phyloP scores from a whole-genome alignment of 2,797 vertebrate genomes.

The Malacoraja senta region DNA sequence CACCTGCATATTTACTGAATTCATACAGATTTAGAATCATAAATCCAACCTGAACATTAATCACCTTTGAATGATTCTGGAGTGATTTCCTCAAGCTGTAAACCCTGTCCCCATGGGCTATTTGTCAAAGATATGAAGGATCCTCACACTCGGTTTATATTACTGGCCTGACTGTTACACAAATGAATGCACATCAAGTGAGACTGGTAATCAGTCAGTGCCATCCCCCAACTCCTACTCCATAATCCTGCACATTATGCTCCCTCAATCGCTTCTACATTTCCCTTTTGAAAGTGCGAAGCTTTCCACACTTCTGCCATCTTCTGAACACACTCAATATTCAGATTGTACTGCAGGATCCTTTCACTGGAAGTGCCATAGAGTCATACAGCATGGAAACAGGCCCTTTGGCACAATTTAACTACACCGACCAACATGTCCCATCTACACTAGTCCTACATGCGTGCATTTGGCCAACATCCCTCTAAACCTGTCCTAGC shows the following conservation, averaged over 20 bases:
- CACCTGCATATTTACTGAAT: neutral
- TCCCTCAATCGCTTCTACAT: no score
- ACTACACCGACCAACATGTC: no score
- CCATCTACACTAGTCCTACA: no score
- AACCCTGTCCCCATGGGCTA: neutral
- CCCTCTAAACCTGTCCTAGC: no score
- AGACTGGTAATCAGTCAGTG: neutral
- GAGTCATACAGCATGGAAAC: no score
- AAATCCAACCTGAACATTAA: conserved; percentile 24
- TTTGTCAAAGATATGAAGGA: conserved; percentile 6
- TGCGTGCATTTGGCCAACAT: no score
- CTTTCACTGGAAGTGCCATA: neutral
- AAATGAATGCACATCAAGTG: neutral
- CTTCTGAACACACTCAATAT: neutral
- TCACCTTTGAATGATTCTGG: neutral
- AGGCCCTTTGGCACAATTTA: no score
- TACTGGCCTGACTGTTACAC: neutral
- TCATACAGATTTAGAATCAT: conserved; percentile 19
- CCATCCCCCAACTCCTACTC: no score
- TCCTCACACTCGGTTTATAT: neutral
- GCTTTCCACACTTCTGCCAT: neutral
- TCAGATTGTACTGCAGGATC: neutral
- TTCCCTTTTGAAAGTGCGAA: neutral
- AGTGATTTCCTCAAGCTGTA: conserved; percentile 4
- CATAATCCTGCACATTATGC: no score